Percentiles rank a stretch among this genome's conserved stretches.
These are phyloP conservation scores for Sarcophaga rosellei DNA, from an alignment of 2,888 invertebrate species.

Conservation along the genomic window DNA sequence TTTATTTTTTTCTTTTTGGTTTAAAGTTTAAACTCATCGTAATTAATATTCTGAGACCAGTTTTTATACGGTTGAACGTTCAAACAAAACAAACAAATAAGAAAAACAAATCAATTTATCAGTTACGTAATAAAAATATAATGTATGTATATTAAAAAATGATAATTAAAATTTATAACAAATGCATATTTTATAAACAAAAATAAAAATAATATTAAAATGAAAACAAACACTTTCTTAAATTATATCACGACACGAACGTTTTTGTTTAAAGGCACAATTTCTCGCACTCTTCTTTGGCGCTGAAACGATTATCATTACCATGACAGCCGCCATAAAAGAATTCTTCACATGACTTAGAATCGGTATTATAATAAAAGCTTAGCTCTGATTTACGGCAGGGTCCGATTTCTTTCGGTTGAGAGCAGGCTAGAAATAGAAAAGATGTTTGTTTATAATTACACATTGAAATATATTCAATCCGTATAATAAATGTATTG, in stretches of 20 bases:
- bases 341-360: slow-evolving; percentile 71
- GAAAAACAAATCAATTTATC: not conserved
- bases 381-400: slow-evolving; percentile 69
- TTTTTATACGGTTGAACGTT: not conserved
- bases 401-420: slow-evolving; percentile 71
- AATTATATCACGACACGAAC: not conserved
- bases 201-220: not conserved
- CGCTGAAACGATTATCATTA: slow-evolving; percentile 72
- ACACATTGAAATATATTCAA: not conserved
- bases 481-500: not conserved
- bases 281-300: slow-evolving; percentile 70
- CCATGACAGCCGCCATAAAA: slow-evolving; percentile 73
- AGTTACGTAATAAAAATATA: slow-evolving; percentile 13
- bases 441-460: not conserved
- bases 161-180: slow-evolving; percentile 7
- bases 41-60: not conserved
- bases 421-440: slow-evolving; percentile 68
- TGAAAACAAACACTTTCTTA: not conserved
- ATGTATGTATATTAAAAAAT: slow-evolving; percentile 11
- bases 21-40: not conserved
- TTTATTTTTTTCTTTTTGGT: not conserved
- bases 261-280: slow-evolving; percentile 64
- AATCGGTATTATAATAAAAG: slow-evolving; percentile 70
- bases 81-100: not conserved
- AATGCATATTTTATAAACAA: slow-evolving; percentile 2